Percentiles rank a stretch among this genome's conserved stretches.
Conservation (phyloP, 2,888 invertebrate species). For the Dioctria rufipes region DNA sequence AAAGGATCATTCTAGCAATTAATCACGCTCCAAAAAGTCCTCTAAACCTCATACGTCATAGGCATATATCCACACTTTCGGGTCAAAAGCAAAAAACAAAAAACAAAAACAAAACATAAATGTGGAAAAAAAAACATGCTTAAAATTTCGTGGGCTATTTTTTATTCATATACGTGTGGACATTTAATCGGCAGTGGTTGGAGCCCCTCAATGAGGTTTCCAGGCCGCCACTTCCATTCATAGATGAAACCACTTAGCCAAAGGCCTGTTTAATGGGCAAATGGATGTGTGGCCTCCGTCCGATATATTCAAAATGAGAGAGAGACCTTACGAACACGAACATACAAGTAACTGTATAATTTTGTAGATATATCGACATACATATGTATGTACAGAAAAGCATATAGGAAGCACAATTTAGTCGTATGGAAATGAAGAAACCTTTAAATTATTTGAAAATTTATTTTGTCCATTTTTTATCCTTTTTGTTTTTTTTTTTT, state of each 20-base stretch:
- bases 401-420: not conserved
- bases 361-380: too few relatives aligned
- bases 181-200: slow-evolving; percentile 52
- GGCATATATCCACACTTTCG: slow-evolving; percentile 18
- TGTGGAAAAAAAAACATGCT: not conserved
- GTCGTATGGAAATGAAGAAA: slow-evolving; percentile 47
- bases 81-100: slow-evolving; percentile 13
- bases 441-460: slow-evolving; percentile 51
- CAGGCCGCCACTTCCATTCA: slow-evolving; percentile 52
- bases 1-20: not conserved
- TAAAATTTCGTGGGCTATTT: slow-evolving; percentile 28
- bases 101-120: too few relatives aligned
- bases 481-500: slow-evolving; percentile 18
- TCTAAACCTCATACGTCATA: slow-evolving; percentile 2
- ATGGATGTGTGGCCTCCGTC: slow-evolving; percentile 40
- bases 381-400: too few relatives aligned
- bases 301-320: slow-evolving; percentile 14
- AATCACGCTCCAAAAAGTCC: slow-evolving; percentile 28
- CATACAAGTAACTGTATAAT: too few relatives aligned
- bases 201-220: slow-evolving; percentile 50
- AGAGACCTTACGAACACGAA: not conserved
- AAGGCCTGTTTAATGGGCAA: slow-evolving; percentile 43
- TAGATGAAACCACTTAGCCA: slow-evolving; percentile 53
- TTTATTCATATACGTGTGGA: slow-evolving; percentile 48
- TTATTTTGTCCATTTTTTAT: slow-evolving; percentile 36